phyloP scores from a whole-genome alignment of 35 echinoderm and acorn worm genomes.

The Lytechinus variegatus region DNA sequence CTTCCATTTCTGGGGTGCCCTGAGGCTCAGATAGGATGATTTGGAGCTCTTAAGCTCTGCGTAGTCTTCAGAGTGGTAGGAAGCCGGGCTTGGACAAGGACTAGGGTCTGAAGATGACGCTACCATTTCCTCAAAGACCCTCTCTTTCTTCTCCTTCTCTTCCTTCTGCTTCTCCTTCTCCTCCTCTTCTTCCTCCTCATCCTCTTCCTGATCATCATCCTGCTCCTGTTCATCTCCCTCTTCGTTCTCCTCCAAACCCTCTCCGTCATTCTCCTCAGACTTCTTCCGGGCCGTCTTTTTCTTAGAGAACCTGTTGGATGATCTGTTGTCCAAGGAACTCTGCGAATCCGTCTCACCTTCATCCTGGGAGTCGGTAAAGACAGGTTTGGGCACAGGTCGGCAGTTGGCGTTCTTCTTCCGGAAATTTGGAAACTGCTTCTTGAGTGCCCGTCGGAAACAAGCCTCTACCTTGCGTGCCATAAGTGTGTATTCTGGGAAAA shows the following conservation, averaged over 20 bases:
- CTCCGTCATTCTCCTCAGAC: background rate
- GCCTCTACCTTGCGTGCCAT: conserved; percentile 67
- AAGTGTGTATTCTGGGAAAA: conserved; percentile 63
- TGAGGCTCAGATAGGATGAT: background rate
- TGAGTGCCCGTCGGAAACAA: conserved; percentile 45
- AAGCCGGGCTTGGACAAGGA: conserved; percentile 36
- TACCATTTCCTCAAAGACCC: background rate
- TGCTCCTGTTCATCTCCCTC: background rate
- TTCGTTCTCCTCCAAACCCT: background rate
- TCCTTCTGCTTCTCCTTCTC: background rate
- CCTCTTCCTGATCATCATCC: background rate
- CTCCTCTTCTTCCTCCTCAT: background rate
- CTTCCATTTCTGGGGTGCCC: conserved; percentile 26
- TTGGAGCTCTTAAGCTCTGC: conserved; percentile 15
- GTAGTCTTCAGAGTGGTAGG: conserved; percentile 42
- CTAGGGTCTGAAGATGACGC: background rate
- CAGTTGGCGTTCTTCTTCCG: conserved; percentile 52
- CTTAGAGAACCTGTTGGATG: background rate
- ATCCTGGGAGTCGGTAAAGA: conserved; percentile 31
- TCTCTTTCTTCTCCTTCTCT: background rate
- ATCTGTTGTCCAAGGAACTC: conserved; percentile 8
- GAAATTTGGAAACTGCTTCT: conserved; percentile 44
- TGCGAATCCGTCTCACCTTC: background rate
- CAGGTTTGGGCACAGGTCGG: background rate
- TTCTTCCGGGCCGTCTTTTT: background rate